Conservation (phyloP, 2,888 invertebrate species). For the Hypomecis atomaria region DNA sequence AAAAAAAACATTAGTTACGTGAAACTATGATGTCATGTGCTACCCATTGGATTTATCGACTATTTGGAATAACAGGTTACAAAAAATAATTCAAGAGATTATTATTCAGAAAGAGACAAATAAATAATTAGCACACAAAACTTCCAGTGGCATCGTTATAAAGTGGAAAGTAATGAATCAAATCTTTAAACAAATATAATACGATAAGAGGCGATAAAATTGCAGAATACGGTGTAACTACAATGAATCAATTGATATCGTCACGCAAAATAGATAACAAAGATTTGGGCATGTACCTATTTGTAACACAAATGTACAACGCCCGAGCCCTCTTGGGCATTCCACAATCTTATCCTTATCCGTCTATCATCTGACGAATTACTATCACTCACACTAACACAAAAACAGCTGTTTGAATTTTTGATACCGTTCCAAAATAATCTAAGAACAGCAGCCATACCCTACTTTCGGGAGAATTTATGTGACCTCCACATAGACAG, state of each 20-base stretch:
- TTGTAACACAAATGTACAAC: background rate
- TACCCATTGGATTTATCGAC: no score
- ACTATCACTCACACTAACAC: conserved; percentile 13
- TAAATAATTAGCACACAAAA: no score
- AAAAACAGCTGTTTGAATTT: conserved; percentile 14
- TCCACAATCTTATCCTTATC: conserved; percentile 23
- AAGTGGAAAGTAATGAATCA: no score
- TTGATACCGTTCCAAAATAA: conserved; percentile 2
- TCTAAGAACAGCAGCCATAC: background rate
- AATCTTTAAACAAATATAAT: background rate
- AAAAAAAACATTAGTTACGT: no score
- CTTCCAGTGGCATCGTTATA: no score
- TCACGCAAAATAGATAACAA: conserved; percentile 6
- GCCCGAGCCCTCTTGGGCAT: background rate
- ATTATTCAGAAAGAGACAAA: no score
- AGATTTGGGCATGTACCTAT: background rate
- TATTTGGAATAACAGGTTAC: no score
- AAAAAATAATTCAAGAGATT: no score
- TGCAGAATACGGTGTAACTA: background rate
- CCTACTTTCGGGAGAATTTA: background rate
- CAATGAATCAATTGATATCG: conserved; percentile 12
- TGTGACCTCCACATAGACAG: conserved; percentile 1
- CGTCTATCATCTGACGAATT: conserved; percentile 13
- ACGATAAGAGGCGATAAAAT: background rate
- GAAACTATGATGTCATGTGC: no score